A percentile compares a stretch with the other conserved stretches of the same genome.
phyloP scores from a whole-genome alignment of 2,113 vertebrate genomes.

The Conger conger region DNA sequence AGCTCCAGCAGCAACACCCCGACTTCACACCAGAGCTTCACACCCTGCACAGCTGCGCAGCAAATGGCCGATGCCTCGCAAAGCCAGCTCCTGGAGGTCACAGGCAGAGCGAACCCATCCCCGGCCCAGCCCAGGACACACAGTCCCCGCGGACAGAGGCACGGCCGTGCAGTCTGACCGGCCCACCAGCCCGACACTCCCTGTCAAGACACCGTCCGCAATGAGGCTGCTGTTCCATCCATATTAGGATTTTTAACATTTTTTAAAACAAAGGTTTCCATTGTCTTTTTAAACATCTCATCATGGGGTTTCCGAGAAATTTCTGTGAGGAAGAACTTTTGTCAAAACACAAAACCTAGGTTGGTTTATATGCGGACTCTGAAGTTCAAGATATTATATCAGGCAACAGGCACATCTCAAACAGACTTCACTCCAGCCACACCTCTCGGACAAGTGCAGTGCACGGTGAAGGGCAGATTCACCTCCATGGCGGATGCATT shows the following conservation, averaged over 20 bases:
- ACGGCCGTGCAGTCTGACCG: background rate
- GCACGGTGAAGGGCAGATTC: background rate
- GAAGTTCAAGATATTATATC: background rate
- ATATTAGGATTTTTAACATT: background rate
- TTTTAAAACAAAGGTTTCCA: background rate
- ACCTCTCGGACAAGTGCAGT: no score
- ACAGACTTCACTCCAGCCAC: background rate
- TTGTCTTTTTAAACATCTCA: background rate
- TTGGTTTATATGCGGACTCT: background rate
- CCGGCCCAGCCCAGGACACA: background rate
- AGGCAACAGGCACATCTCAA: background rate
- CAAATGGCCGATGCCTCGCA: slow-evolving; percentile 18
- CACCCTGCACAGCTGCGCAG: slow-evolving; percentile 13
- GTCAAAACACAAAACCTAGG: background rate
- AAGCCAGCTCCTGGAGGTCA: background rate
- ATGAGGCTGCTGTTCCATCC: background rate
- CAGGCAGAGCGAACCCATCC: background rate
- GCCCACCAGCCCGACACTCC: background rate
- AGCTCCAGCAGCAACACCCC: no score
- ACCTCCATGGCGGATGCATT: background rate
- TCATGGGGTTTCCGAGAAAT: background rate
- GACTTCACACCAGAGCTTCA: slow-evolving; percentile 2
- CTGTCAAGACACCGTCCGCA: background rate
- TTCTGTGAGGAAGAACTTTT: background rate
- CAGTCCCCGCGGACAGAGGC: no score